Evolutionary conservation across 2,113 vertebrate genomes (phyloP).

Genomic region (Apus apus): DNA sequence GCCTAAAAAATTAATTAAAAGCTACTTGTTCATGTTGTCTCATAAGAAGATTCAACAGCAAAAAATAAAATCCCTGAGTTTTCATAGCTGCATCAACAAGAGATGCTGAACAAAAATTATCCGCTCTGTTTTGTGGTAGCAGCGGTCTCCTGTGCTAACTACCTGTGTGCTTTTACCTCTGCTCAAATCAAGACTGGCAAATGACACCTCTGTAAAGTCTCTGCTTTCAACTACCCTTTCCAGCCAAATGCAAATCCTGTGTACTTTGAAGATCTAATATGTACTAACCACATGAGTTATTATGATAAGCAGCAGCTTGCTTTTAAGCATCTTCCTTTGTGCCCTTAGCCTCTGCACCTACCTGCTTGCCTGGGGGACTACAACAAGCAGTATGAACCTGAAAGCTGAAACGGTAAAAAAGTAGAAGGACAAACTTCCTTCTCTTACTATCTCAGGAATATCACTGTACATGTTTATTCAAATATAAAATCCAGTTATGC

Average conservation of each 20-base stretch:
- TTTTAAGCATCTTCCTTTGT: neutral
- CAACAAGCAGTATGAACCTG: neutral
- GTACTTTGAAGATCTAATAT: neutral
- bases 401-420: neutral
- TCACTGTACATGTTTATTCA: neutral
- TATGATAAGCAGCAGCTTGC: neutral
- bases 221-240: neutral
- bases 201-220: neutral
- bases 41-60: neutral
- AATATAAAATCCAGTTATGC: neutral
- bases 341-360: neutral
- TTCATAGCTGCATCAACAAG: neutral
- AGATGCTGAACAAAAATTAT: neutral
- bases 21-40: neutral
- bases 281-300: neutral
- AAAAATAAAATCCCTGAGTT: neutral
- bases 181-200: neutral
- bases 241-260: neutral
- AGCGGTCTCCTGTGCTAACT: neutral
- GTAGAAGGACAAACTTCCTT: neutral
- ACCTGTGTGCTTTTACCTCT: neutral
- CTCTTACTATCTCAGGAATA: neutral
- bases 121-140: accelerated
- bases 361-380: neutral
- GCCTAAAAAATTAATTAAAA: neutral